Evolutionary conservation across 2,113 vertebrate genomes (phyloP), one percentile per base, ranked within the genome.

Genomic region (Tringa solitaria): DNA sequence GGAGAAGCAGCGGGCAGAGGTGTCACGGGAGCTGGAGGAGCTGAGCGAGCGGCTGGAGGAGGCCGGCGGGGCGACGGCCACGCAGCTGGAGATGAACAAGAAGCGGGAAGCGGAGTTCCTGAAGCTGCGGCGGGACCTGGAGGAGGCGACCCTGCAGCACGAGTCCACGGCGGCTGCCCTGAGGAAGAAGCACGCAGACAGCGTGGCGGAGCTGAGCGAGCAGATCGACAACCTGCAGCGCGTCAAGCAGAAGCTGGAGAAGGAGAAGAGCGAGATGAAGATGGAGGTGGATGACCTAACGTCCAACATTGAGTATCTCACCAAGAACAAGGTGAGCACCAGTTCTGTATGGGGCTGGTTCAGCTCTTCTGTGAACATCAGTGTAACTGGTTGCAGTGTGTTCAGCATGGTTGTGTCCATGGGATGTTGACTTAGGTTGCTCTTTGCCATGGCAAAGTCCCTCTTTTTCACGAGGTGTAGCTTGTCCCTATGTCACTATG

Each of bases 231-330:
- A 98, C 93, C 98, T 99, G 89, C 99, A 99, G 96, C 95, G 99
- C 0, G 98, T 99, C 87, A 99, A 99, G 96, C 99, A 99, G 98
- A 99, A 99, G 96, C 97, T 99, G 97, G 99, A 99, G 91, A 99
- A 99, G 90, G 99, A 99, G 86, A 98, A 99, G 96, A 98, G 98
- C 0, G 99, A 99, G 96, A 97, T 98, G 84, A 99, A 98, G 97
- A 98, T 99, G 99, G 99, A 99, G 95, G 98, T 97, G 8, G 99
- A 99, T 0, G 99, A 99, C 59, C 97, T 99, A 76, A 97, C 98
- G 1, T 98, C 99, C 85, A 99, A 97, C 6, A 96, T 99, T 18
- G 99, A 99, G 70, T 98, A 98, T 12, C 96, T 99, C 91, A 98
- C 98, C 91, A 99, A 99, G 53, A 92, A 96, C 96, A 99, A 99